These are phyloP conservation scores for Cantharis lateralis DNA, from an alignment of 2,888 invertebrate species.

Conservation along the genomic window DNA sequence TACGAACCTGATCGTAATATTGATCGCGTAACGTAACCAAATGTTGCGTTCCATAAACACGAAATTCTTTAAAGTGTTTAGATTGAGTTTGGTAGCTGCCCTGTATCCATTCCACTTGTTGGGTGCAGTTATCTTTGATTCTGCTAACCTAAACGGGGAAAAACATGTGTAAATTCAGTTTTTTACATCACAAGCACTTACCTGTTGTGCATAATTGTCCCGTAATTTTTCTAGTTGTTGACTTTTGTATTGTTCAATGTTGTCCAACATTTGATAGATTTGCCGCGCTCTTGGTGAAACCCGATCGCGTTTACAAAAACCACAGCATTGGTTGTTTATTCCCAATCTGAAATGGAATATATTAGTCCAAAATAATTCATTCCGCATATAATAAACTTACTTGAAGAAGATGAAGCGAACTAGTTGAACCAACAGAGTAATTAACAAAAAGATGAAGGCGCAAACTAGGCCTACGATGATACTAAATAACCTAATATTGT, in stretches of 20 bases:
- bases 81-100: slow-evolving; percentile 89
- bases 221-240: slow-evolving; percentile 85
- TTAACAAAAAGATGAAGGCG: slow-evolving; percentile 76
- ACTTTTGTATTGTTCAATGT: slow-evolving; percentile 87
- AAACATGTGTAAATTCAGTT: slow-evolving; percentile 15
- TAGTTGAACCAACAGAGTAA: slow-evolving; percentile 81
- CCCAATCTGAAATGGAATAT: slow-evolving; percentile 62
- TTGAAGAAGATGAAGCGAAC: slow-evolving; percentile 71
- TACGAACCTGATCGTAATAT: slow-evolving; percentile 84
- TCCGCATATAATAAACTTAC: slow-evolving; percentile 59
- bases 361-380: background rate
- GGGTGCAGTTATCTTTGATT: slow-evolving; percentile 91
- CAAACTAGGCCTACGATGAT: slow-evolving; percentile 80
- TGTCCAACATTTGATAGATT: slow-evolving; percentile 86
- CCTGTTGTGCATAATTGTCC: slow-evolving; percentile 91
- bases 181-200: slow-evolving; percentile 46
- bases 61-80: slow-evolving; percentile 82
- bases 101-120: slow-evolving; percentile 93
- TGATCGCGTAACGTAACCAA: slow-evolving; percentile 85
- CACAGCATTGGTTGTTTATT: slow-evolving; percentile 71
- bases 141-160: slow-evolving; percentile 67
- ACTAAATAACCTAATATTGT: slow-evolving; percentile 82
- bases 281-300: slow-evolving; percentile 80
- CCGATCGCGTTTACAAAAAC: slow-evolving; percentile 72
- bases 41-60: slow-evolving; percentile 90